phyloP scores from a whole-genome alignment of 35 echinoderm and acorn worm genomes.

The Holothuria glaberrima region DNA sequence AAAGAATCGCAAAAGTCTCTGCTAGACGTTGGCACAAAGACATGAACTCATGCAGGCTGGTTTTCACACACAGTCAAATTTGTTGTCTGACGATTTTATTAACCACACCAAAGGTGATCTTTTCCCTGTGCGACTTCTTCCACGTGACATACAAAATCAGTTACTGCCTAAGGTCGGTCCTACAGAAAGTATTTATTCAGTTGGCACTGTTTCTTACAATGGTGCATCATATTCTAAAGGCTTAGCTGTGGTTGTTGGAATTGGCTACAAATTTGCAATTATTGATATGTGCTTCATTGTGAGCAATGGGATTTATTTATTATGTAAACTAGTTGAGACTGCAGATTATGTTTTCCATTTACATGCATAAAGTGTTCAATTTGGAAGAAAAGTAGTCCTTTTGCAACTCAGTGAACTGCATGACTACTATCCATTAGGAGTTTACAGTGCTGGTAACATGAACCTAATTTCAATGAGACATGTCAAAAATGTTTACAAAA shows the following conservation, averaged over 20 bases:
- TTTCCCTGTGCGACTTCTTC: slow-evolving; percentile 19
- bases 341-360: slow-evolving; percentile 12
- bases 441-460: slow-evolving; percentile 29
- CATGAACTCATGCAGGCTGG: slow-evolving; percentile 30
- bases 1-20: slow-evolving; percentile 13
- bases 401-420: background rate
- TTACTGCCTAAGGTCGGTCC: slow-evolving; percentile 1
- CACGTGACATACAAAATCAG: background rate
- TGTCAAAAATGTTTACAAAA: too few relatives aligned
- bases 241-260: slow-evolving; percentile 1
- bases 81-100: background rate
- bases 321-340: background rate
- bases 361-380: slow-evolving; percentile 40
- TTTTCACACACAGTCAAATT: background rate
- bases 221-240: slow-evolving; percentile 37
- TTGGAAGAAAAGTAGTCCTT: slow-evolving; percentile 14
- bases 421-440: too few relatives aligned
- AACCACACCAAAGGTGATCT: slow-evolving; percentile 2
- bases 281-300: slow-evolving; percentile 54
- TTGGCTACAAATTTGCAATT: slow-evolving; percentile 26
- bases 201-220: slow-evolving; percentile 13
- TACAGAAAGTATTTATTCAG: background rate
- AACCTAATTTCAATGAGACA: slow-evolving; percentile 43
- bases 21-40: slow-evolving; percentile 1
- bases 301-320: background rate